phyloP scores from a whole-genome alignment of 2,888 invertebrate species.

The Ophion slaviceki region DNA sequence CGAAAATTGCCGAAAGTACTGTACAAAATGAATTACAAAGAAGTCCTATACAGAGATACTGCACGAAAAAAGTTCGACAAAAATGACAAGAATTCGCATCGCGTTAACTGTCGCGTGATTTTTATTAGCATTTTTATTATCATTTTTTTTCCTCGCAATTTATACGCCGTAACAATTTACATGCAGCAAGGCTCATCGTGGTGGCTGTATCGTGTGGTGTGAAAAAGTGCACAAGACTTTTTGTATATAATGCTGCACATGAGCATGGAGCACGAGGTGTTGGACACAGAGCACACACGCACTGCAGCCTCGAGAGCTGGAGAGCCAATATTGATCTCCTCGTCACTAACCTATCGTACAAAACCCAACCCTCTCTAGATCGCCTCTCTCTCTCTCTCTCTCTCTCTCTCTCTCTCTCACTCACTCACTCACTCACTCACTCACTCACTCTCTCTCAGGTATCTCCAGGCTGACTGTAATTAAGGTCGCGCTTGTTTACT shows the following conservation, averaged over 20 bases:
- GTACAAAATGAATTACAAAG: no score
- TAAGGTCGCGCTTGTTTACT: conserved; percentile 63
- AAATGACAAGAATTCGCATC: no score
- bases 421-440: conserved; percentile 19
- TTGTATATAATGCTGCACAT: conserved; percentile 22
- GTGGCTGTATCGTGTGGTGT: conserved; percentile 5
- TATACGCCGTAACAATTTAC: background rate
- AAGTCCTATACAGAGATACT: no score
- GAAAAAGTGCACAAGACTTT: conserved; percentile 6
- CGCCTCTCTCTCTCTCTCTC: conserved; percentile 16
- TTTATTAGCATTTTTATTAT: conserved; percentile 1
- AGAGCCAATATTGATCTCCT: conserved; percentile 75
- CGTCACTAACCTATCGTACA: conserved; percentile 73
- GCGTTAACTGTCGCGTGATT: no score
- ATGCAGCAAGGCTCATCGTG: background rate
- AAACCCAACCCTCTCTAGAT: conserved; percentile 47
- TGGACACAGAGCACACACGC: conserved; percentile 12
- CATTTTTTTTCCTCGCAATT: background rate
- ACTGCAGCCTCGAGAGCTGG: conserved; percentile 38
- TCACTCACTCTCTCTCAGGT: conserved; percentile 32
- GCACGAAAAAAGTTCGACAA: no score
- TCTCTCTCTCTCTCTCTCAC: conserved; percentile 12
- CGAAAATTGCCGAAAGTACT: no score
- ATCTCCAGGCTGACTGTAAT: conserved; percentile 48
- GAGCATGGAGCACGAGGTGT: background rate